Evolutionary conservation across 2,113 vertebrate genomes (phyloP), one percentile per base, ranked within the genome.

Genomic region (Sialia sialis): DNA sequence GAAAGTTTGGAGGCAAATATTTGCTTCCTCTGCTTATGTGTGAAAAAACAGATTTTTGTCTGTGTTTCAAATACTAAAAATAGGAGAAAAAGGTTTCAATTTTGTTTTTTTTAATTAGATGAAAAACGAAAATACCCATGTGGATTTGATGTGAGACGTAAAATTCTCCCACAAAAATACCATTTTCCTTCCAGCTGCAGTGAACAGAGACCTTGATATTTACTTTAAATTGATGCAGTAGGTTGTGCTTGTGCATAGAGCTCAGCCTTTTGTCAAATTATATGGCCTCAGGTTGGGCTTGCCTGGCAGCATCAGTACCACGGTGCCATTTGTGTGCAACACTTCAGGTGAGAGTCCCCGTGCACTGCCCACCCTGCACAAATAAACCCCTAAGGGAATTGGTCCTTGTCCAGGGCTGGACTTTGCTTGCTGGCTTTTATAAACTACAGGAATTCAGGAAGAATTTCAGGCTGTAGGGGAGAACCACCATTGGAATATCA

Each of bases 1-100:
- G 87, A 84, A 91, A 92, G 41, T 80, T 58, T 70, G 36, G 39
- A 88, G 34, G 72, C 36, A 92, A 91, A 93, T 93, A 87, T 91
- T 91, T 95, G 43, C 70, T 95, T 89, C 70, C 21, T 79, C 77
- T 85, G 58, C 27, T 73, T 87, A 30, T 54, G 30, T 80, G 69
- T 76, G 74, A 87, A 74, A 68, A 94, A 95, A 73, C 21, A 55
- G 21, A 25, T 39, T 81, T 91, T 62, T 64, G 7, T 49, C 41
- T 76, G 34, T 41, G 49, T 76, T 93, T 87, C 63, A 90, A 82
- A 62, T 51, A 82, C 38, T 54, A 91, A 84, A 87, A 87, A 67
- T 20, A 85, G 68, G 51, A 84, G 23, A 23, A 38, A 81, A 89
- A 62, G 11, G 23, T 84, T 94, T 87, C 5, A 20, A 14, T 85